Evolutionary conservation across 2,888 invertebrate genomes (phyloP).

Genomic region (Morpho deidamia): DNA sequence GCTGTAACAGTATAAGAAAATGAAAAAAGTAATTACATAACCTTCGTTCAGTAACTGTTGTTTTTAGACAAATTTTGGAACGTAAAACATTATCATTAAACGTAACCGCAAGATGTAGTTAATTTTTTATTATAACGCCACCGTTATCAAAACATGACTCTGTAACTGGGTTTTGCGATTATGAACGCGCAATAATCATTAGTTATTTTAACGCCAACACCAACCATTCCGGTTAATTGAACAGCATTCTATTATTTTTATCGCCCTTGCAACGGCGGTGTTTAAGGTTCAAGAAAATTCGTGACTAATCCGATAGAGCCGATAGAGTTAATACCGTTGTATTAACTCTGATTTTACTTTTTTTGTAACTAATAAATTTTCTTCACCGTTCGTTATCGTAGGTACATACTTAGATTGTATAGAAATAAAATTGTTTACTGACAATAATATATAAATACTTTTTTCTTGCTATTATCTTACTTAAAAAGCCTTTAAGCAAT

Average conservation of each 20-base stretch:
- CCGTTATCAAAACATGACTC: neutral
- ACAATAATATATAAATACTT: no score
- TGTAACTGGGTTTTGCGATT: conserved; percentile 11
- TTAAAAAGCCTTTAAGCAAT: no score
- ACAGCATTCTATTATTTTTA: conserved; percentile 22
- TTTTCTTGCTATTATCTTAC: no score
- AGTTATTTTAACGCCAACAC: conserved; percentile 16
- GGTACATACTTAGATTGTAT: neutral
- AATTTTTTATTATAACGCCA: neutral
- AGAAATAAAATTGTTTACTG: no score
- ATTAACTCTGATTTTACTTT: conserved; percentile 25
- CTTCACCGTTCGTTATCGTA: neutral
- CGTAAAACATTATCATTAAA: neutral
- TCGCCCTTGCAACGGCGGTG: conserved; percentile 14
- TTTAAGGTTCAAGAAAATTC: conserved; percentile 30
- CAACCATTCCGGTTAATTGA: conserved; percentile 19
- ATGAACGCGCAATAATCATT: conserved; percentile 13
- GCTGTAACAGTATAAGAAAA: no score
- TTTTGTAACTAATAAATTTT: conserved; percentile 25
- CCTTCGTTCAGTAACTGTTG: no score
- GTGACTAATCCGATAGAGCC: conserved; percentile 33
- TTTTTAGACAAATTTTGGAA: neutral
- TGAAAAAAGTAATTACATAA: no score
- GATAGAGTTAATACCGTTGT: no score
- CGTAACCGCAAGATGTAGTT: neutral